Conservation (phyloP, 2,113 vertebrate species). For the Pterocles burchelli region DNA sequence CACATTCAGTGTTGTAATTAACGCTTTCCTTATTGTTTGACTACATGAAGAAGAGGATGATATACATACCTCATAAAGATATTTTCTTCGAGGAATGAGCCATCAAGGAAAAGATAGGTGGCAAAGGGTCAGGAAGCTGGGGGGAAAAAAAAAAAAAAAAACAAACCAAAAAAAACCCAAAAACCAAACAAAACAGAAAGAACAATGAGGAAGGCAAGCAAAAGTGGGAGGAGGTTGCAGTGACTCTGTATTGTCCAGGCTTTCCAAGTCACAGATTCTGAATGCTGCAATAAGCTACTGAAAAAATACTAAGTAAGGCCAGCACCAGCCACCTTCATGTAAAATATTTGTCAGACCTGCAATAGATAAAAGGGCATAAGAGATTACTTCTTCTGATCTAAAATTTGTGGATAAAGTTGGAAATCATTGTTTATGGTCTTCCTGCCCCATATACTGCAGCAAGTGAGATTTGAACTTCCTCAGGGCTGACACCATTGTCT, state of each 20-base stretch:
- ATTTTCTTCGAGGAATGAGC: background rate
- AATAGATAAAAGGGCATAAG: background rate
- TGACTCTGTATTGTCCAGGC: background rate
- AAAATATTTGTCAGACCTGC: background rate
- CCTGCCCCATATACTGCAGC: background rate
- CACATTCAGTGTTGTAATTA: background rate
- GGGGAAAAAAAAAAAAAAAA: background rate
- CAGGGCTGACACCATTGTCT: background rate
- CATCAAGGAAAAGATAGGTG: background rate
- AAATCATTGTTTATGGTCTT: background rate
- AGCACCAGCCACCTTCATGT: background rate
- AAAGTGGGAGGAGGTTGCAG: background rate
- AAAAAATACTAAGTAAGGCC: background rate
- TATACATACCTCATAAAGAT: background rate
- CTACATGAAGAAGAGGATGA: background rate
- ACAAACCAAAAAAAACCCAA: too few relatives aligned
- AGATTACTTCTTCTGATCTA: background rate
- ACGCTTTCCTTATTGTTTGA: background rate
- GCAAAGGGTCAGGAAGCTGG: background rate
- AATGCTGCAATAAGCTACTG: background rate
- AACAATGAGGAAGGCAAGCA: background rate
- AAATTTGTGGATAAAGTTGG: background rate
- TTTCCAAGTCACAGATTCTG: background rate
- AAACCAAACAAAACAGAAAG: background rate
- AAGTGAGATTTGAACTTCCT: background rate